Percentiles rank a stretch among this genome's conserved stretches.
Conservation (phyloP, 2,113 vertebrate species). For the Nycticorax nycticorax region DNA sequence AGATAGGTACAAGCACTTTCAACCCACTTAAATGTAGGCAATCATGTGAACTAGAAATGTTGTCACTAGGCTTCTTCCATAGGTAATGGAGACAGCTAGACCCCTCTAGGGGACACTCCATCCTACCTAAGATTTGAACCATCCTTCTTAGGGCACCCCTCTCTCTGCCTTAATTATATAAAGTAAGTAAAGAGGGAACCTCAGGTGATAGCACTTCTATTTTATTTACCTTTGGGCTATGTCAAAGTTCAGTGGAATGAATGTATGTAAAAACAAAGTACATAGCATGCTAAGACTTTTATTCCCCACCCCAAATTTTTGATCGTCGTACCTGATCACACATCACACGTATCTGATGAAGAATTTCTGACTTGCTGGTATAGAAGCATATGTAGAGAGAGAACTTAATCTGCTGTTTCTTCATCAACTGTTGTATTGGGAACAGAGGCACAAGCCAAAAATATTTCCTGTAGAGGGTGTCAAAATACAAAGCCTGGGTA, state of each 20-base stretch:
- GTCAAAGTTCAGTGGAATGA: not conserved
- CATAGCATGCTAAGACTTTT: not conserved
- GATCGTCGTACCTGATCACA: too few species aligned
- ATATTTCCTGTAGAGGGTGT: accelerated
- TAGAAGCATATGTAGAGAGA: not conserved
- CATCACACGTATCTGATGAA: not conserved
- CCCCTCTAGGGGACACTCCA: not conserved
- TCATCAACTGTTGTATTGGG: not conserved
- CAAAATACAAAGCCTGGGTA: not conserved
- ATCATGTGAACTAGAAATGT: not conserved
- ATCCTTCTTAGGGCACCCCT: accelerated
- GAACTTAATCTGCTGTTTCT: not conserved
- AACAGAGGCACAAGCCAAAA: not conserved
- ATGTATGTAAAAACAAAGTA: not conserved
- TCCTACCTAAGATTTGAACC: not conserved
- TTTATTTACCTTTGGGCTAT: not conserved
- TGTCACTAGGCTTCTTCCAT: not conserved
- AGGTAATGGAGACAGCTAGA: not conserved
- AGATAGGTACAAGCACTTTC: not conserved
- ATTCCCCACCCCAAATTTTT: not conserved
- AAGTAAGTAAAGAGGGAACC: not conserved
- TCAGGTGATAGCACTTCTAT: not conserved
- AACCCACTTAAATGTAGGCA: not conserved
- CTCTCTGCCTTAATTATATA: not conserved
- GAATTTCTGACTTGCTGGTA: not conserved